phyloP scores from a whole-genome alignment of 2,113 vertebrate species.

The Microcebus murinus region DNA sequence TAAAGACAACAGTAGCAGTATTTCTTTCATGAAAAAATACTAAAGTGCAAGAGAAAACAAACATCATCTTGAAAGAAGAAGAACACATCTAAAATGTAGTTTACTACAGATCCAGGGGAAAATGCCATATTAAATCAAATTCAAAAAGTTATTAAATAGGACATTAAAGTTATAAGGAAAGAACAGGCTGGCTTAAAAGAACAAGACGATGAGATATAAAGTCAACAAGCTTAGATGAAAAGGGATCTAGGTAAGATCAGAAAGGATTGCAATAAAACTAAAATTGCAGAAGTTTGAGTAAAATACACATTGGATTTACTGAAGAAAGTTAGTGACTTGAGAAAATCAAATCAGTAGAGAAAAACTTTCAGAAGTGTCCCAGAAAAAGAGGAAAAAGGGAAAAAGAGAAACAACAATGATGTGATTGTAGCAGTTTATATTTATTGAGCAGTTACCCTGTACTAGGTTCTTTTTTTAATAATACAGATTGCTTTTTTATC shows the following conservation, averaged over 20 bases:
- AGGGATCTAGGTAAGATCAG: slow-evolving; percentile 37
- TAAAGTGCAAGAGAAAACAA: slow-evolving; percentile 10
- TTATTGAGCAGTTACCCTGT: neutral
- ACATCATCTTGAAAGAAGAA: neutral
- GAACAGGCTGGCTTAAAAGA: neutral
- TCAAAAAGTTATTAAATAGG: slow-evolving; percentile 35
- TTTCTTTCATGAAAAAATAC: neutral
- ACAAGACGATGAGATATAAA: slow-evolving; percentile 50
- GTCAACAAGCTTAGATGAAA: slow-evolving; percentile 54
- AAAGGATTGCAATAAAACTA: slow-evolving; percentile 47
- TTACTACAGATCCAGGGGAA: neutral
- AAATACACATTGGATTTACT: slow-evolving; percentile 49
- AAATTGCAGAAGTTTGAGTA: slow-evolving; percentile 41
- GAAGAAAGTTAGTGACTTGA: slow-evolving; percentile 21
- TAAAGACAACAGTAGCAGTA: neutral
- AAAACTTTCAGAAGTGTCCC: neutral
- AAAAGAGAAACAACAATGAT: neutral
- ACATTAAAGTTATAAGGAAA: slow-evolving; percentile 32
- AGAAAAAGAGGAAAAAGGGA: neutral
- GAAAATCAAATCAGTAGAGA: slow-evolving; percentile 20
- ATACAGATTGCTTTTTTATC: neutral
- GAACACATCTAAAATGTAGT: neutral
- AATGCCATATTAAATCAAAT: slow-evolving; percentile 53
- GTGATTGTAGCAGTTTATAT: neutral
- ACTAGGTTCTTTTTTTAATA: neutral